phyloP scores from a whole-genome alignment of 2,797 vertebrate species.

The Champsocephalus gunnari region DNA sequence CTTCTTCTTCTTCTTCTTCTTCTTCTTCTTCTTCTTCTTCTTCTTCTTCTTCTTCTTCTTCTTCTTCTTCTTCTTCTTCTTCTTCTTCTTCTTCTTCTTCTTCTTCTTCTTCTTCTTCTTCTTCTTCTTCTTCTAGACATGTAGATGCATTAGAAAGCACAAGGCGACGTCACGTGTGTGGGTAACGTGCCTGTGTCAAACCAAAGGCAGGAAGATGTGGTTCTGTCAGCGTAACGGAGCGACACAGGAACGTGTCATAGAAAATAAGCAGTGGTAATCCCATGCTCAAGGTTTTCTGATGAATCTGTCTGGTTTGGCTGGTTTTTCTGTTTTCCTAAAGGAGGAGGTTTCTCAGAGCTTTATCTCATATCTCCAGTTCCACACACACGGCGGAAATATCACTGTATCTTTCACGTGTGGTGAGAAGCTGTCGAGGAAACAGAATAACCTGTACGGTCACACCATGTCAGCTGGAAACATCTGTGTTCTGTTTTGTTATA shows the following conservation, averaged over 20 bases:
- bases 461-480: conserved; percentile 79
- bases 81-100: not conserved
- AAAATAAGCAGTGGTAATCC: conserved; percentile 79
- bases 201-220: conserved; percentile 78
- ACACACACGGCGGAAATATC: conserved; percentile 80
- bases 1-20: not conserved
- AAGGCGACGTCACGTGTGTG: conserved; percentile 48
- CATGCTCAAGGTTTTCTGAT: conserved; percentile 75
- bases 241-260: conserved; percentile 84
- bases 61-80: not conserved
- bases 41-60: not conserved
- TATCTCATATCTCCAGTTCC: conserved; percentile 69
- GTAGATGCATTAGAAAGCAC: conserved; percentile 48
- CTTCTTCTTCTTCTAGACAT: conserved; percentile 19
- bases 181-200: conserved; percentile 58
- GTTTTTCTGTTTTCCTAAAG: conserved; percentile 81
- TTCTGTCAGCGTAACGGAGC: conserved; percentile 82
- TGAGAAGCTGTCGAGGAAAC: conserved; percentile 77
- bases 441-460: conserved; percentile 56
- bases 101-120: not conserved
- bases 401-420: conserved; percentile 69
- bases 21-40: not conserved
- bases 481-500: conserved; percentile 61
- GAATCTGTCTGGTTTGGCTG: conserved; percentile 65
- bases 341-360: conserved; percentile 75